A percentile compares a stretch with the other conserved stretches of the same genome.
phyloP scores from a whole-genome alignment of 2,888 invertebrate species.

The Clostera curtula region DNA sequence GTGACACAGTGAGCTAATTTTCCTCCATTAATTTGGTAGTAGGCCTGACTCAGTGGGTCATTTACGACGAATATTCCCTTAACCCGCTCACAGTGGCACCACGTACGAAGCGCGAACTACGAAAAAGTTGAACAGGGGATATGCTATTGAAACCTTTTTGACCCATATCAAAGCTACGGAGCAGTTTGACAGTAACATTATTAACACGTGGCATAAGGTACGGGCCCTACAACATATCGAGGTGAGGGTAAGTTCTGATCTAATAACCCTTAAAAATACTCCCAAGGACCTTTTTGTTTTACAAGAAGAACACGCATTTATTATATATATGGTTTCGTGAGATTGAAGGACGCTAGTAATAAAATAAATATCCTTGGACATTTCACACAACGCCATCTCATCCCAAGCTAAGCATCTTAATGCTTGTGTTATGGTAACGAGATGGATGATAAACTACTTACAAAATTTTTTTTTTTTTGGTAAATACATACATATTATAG shows the following conservation, averaged over 20 bases:
- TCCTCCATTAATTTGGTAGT: too few species aligned
- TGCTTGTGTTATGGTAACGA: constrained; percentile 17
- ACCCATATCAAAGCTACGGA: constrained; percentile 52
- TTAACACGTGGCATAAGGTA: constrained; percentile 50
- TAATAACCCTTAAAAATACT: constrained; percentile 45
- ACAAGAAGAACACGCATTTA: constrained; percentile 14
- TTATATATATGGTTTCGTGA: constrained; percentile 3
- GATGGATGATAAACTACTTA: too few species aligned
- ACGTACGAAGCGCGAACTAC: too few species aligned
- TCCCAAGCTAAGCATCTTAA: constrained; percentile 15
- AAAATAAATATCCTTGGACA: too few species aligned
- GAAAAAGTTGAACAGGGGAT: constrained; percentile 29
- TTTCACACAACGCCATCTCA: constrained; percentile 14
- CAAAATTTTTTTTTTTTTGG: too few species aligned
- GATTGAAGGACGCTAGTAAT: not conserved
- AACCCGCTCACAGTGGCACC: too few species aligned
- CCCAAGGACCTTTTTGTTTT: constrained; percentile 32
- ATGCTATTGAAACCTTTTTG: constrained; percentile 49
- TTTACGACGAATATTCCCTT: too few species aligned
- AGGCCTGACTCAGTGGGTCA: too few species aligned
- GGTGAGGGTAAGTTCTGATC: constrained; percentile 33
- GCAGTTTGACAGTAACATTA: constrained; percentile 60
- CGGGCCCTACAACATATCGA: constrained; percentile 26
- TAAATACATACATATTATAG: too few species aligned
- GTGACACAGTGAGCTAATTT: too few species aligned